phyloP scores from a whole-genome alignment of 2,113 vertebrate genomes.

The Anas platyrhynchos region DNA sequence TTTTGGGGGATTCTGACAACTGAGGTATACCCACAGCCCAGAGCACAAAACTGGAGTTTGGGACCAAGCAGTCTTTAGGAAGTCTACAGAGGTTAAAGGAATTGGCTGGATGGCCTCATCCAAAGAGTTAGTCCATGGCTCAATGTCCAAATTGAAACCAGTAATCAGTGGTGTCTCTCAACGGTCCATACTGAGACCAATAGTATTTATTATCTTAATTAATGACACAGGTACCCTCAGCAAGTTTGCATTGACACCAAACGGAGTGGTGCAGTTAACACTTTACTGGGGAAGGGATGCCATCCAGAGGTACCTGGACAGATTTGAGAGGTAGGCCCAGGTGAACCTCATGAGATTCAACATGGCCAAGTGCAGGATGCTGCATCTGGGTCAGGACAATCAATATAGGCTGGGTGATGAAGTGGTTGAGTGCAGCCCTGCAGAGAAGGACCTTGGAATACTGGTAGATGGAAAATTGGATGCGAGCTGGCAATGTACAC shows the following conservation, averaged over 20 bases:
- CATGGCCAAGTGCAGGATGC: not conserved
- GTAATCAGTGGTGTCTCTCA: not conserved
- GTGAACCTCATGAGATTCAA: not conserved
- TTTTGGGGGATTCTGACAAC: not conserved
- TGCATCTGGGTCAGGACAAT: not conserved
- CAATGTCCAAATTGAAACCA: not conserved
- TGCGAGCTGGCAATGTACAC: not conserved
- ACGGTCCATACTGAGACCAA: not conserved
- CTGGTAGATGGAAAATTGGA: not conserved
- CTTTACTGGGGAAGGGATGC: not conserved
- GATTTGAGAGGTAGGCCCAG: not conserved
- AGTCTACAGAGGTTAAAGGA: not conserved
- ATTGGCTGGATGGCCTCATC: not conserved
- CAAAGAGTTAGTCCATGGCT: not conserved
- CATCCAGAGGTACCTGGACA: not conserved
- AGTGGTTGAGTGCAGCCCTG: not conserved
- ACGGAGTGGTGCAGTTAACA: not conserved
- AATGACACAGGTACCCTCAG: not conserved
- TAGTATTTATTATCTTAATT: not conserved
- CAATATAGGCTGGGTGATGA: not conserved
- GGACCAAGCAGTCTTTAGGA: not conserved
- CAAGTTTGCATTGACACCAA: not conserved
- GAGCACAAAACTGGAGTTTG: not conserved
- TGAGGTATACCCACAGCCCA: not conserved
- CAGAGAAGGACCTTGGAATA: not conserved